phyloP scores from a whole-genome alignment of 2,113 vertebrate species.

The Perca flavescens region DNA sequence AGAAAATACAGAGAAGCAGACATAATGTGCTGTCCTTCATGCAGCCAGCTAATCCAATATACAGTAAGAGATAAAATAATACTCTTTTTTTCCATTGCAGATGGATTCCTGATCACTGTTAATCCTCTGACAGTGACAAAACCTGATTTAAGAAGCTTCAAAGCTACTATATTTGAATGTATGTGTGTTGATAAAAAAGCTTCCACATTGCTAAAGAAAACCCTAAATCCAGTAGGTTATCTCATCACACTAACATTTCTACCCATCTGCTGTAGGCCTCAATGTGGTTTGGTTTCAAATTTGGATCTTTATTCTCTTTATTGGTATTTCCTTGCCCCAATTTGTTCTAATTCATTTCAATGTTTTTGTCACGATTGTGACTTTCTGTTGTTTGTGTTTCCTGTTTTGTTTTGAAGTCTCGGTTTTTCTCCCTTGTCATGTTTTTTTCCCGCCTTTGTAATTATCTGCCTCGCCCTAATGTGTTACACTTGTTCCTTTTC shows the following conservation, averaged over 20 bases:
- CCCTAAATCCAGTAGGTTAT: background rate
- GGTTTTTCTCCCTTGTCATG: too few relatives aligned
- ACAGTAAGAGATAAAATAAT: background rate
- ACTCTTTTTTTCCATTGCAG: conserved; percentile 6
- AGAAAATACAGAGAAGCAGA: background rate
- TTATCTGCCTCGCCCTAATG: too few relatives aligned
- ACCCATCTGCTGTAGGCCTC: background rate
- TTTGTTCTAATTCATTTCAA: background rate
- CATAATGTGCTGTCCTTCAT: background rate
- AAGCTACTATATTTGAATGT: background rate
- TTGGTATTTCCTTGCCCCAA: background rate
- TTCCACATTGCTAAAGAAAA: background rate
- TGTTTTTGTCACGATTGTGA: too few relatives aligned
- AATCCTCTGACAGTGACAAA: background rate
- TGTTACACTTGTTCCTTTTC: too few relatives aligned
- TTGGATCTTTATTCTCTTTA: background rate
- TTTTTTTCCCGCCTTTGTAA: too few relatives aligned
- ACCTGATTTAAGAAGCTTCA: background rate
- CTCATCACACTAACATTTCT: background rate
- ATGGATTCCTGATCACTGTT: background rate
- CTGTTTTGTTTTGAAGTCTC: too few relatives aligned
- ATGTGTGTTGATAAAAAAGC: background rate
- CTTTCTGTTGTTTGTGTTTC: too few relatives aligned
- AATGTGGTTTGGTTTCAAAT: background rate
- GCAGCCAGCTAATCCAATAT: background rate